Percentiles rank a stretch among this genome's conserved stretches.
Conservation (phyloP, 2,113 vertebrate species). For the Aepyceros melampus region DNA sequence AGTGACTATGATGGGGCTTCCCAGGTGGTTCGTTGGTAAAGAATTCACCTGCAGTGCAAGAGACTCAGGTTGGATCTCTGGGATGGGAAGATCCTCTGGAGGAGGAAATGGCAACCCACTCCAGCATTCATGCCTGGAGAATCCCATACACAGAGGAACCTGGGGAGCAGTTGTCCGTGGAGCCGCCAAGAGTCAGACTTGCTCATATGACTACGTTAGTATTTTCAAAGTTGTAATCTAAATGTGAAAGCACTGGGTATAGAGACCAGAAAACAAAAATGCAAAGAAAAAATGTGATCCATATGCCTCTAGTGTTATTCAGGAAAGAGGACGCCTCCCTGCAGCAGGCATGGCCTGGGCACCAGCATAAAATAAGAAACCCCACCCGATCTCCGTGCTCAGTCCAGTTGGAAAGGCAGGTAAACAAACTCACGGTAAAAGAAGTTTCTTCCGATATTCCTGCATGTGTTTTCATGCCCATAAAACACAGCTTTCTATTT, state of each 20-base stretch:
- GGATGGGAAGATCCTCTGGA: not conserved
- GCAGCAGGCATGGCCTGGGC: not conserved
- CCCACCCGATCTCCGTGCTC: rapidly evolving
- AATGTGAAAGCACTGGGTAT: not conserved
- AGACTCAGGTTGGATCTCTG: not conserved
- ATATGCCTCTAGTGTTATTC: too few relatives aligned
- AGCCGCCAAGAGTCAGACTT: not conserved
- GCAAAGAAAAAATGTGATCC: not conserved
- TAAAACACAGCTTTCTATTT: not conserved
- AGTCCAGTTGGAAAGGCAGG: not conserved
- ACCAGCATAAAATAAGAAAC: not conserved
- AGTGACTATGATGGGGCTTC: not conserved
- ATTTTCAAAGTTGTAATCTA: not conserved
- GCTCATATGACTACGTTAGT: not conserved
- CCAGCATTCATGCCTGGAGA: not conserved
- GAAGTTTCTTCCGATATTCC: not conserved
- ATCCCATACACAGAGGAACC: not conserved
- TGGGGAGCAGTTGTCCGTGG: not conserved
- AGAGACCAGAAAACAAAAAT: not conserved
- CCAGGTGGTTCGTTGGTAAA: not conserved
- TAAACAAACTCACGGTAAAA: not conserved
- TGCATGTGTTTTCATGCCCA: not conserved
- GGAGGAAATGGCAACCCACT: not conserved
- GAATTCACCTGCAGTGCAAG: not conserved
- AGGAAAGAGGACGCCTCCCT: not conserved